Base-by-base conservation (phyloP, 2,797 vertebrate genomes). In the Clarias fuscus region DNA sequence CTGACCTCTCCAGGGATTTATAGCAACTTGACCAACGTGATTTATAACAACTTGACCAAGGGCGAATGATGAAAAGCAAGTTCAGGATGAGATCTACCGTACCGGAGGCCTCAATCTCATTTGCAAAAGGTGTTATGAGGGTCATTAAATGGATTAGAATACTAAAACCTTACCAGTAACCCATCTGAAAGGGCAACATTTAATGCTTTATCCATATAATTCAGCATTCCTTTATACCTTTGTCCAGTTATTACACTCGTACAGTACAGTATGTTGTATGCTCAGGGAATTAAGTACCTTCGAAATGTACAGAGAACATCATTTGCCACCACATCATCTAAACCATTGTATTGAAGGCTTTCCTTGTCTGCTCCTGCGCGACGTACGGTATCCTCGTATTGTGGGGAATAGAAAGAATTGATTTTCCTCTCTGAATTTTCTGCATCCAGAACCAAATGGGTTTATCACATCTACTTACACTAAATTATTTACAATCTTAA, bases 401-500 rank as follows among this genome's bases (percentile, higher is more conserved):
- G 62, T 82, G 30, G 76, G 84, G 71, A 78, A 84, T 82, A 68
- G 85, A 84, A 85, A 67, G 33, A 70, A 88, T 79, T 70, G 88
- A 88, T 79, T 86, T 73, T 87, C 79, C 67, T 86, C 73, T 82
- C 82, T 65, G 40, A 84, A 82, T 56, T 79, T 82, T 17, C 78
- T 18, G 27, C 56, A 62, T 86, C 83, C 68, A 80, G 53, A 56
- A 56, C 53, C 85, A 73, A 37, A 78, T 65, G 65, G 27, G 83
- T 82, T 82, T 82, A 83, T 83, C 85, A 83, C 59, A 58, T 79
- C 83, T 83, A 86, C 85, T 71, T 79, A 83, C 86, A 78, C 56
- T 48, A 88, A 37, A 43, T 70, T 70, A 84, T 88, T 90, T 90
- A 78, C 86, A 86, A 81, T 88, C 83, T 84, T 64, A 17, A 53